Conservation (phyloP, 2,888 invertebrate genomes). For the Eilema griseolum region DNA sequence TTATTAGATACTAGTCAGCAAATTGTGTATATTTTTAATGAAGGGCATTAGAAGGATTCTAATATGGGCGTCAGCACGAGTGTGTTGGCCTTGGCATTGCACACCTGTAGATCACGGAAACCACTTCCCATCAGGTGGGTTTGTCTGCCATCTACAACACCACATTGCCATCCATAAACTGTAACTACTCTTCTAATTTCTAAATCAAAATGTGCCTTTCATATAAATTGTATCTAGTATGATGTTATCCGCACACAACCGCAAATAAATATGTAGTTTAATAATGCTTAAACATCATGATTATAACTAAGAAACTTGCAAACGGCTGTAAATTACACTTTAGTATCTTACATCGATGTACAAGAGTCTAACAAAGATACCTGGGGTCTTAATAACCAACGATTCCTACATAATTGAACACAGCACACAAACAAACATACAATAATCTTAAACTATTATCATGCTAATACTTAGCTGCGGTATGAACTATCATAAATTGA, state of each 20-base stretch:
- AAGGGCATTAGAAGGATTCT: too few relatives aligned
- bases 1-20: too few relatives aligned
- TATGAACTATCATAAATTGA: conserved; percentile 57
- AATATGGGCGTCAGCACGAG: too few relatives aligned
- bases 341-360: conserved; percentile 4
- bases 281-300: neutral
- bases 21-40: too few relatives aligned
- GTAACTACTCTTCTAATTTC: too few relatives aligned
- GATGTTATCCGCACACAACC: neutral
- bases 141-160: too few relatives aligned
- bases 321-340: neutral
- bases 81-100: too few relatives aligned
- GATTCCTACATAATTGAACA: conserved; percentile 41
- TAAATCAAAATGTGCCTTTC: too few relatives aligned
- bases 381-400: conserved; percentile 39
- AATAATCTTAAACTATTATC: conserved; percentile 52
- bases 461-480: conserved; percentile 41
- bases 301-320: neutral
- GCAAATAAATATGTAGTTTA: neutral
- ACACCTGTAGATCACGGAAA: too few relatives aligned
- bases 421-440: conserved; percentile 47
- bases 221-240: too few relatives aligned
- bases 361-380: neutral
- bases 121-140: too few relatives aligned
- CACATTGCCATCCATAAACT: too few relatives aligned